Evolutionary conservation across 2,797 vertebrate genomes (phyloP), one percentile per base, ranked within the genome.

Genomic region (Galago senegalensis): DNA sequence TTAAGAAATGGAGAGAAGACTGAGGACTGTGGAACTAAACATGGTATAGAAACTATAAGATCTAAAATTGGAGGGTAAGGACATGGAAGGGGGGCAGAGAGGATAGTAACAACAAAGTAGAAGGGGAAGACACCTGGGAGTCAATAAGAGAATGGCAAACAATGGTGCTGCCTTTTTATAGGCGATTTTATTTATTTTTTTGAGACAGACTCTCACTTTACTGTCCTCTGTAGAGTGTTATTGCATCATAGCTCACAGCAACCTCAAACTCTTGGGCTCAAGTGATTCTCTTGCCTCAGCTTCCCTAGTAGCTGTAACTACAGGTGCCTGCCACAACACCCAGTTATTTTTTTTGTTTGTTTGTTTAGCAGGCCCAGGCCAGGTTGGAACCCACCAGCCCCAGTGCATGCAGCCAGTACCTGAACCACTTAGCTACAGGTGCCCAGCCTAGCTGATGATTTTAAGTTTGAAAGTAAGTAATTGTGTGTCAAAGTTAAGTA

Each of bases 401-500:
- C 49, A 49, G 49, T 49, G 49, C 49, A 49, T 49, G 49, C 3
- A 3, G 49, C 49, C 49, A 49, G 49, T 49, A 13, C 49, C 49
- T 13, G 14, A 49, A 49, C 49, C 49, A 49, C 49, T 49, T 13
- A 49, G 13, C 14, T 49, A 49, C 49, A 49, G 49, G 49, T 49
- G 13, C 49, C 49, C 13, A 49, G 49, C 49, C 49, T 49, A 49
- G 13, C 49, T 49, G 49, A 49, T 49, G 49, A 49, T 93, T 91
- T 82, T 56, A 89, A 85, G 75, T 84, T 83, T 93, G 82, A 95
- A 96, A 97, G 86, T 89, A 80, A 80, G 29, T 90, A 86, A 92
- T 31, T 73, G n/a, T 69, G n/a, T 27, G 84, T 91, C 61, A 90
- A 93, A 93, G 16, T 37, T 76, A 95, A 95, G 73, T 43, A 84